Base-by-base conservation (phyloP, 2,888 invertebrate genomes). In the Synanthedon andrenaeformis region DNA sequence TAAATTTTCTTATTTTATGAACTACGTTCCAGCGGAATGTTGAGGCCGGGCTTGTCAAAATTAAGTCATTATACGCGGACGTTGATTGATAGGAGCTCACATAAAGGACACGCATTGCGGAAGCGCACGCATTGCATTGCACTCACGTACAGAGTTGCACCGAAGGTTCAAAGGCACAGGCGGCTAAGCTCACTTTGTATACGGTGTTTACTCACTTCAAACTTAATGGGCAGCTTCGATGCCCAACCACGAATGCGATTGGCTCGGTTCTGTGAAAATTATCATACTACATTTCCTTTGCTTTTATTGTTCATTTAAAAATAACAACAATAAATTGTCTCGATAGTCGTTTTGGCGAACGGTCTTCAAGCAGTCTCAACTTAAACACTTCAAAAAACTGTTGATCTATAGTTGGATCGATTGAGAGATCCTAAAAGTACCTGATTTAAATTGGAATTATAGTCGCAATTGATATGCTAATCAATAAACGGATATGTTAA, bases 11-110 rank as follows among this genome's bases (percentile, higher is more conserved):
- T 51, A 41, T 41, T 73, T 72, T 79, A 77, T 78, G 77, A 77
- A 73, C 61, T 58, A 66, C 71, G 68, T 67, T 68, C 69, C 60
- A 66, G 35, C 35, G 68, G 67, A 69, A 71, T 72, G 67, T 61
- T 63, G 65, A 67, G 63, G 63, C 58, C 59, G 62, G 62, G 69
- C 70, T 67, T 77, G 80, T 82, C 77, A 80, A 77, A 80, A 85
- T 85, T 82, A 83, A 83, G 82, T 82, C 75, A 77, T 85, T 83
- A 84, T 71, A 74, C 63, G 62, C 70, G 69, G 81, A 85, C 83
- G 70, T 77, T 85, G 82, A 84, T 82, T 79, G 83, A 82, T 74
- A 66, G 75, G 71, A 72, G 70, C 70, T 73, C 74, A 71, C 65
- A 72, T 63, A 69, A 72, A 78, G 74, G 70, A 75, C 76, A 77